These are phyloP conservation scores for Tetragonula carbonaria DNA, from an alignment of 2,888 invertebrate species.

Conservation along the genomic window DNA sequence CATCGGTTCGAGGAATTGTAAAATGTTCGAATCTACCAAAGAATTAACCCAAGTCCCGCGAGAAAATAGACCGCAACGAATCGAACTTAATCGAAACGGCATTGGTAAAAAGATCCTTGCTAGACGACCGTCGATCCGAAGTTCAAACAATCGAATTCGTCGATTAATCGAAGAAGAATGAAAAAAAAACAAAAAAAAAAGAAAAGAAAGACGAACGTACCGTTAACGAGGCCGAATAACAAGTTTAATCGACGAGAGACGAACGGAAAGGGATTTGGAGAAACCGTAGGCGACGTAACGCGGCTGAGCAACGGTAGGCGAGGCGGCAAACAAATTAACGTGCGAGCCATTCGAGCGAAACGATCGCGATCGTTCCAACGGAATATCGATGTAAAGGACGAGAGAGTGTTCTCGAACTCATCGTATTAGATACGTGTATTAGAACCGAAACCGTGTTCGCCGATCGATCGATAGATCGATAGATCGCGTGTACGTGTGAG, in stretches of 20 bases:
- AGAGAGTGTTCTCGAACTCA: not conserved
- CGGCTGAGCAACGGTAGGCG: slow-evolving; percentile 6
- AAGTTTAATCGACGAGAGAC: slow-evolving; percentile 2
- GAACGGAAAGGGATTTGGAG: not conserved
- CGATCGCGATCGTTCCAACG: slow-evolving; percentile 17
- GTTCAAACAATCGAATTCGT: not conserved
- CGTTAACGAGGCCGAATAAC: not conserved
- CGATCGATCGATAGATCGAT: not conserved
- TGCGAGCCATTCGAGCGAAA: slow-evolving; percentile 15
- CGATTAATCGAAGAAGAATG: slow-evolving; percentile 6
- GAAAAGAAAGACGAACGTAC: not conserved
- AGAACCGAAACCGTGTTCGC: slow-evolving; percentile 3
- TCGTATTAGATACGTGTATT: not conserved
- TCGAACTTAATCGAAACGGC: not conserved
- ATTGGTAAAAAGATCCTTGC: not conserved
- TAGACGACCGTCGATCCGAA: not conserved
- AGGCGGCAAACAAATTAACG: slow-evolving; percentile 30
- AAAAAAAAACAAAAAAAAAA: not conserved
- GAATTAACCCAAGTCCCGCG: too few species aligned
- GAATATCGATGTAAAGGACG: slow-evolving; percentile 11
- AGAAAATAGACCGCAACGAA: not conserved
- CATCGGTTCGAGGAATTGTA: not conserved
- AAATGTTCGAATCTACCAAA: not conserved
- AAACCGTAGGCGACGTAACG: slow-evolving; percentile 11
- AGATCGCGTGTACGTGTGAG: not conserved